Evolutionary conservation across 2,113 vertebrate genomes (phyloP), one percentile per base, ranked within the genome.

Genomic region (Bubalus kerabau): DNA sequence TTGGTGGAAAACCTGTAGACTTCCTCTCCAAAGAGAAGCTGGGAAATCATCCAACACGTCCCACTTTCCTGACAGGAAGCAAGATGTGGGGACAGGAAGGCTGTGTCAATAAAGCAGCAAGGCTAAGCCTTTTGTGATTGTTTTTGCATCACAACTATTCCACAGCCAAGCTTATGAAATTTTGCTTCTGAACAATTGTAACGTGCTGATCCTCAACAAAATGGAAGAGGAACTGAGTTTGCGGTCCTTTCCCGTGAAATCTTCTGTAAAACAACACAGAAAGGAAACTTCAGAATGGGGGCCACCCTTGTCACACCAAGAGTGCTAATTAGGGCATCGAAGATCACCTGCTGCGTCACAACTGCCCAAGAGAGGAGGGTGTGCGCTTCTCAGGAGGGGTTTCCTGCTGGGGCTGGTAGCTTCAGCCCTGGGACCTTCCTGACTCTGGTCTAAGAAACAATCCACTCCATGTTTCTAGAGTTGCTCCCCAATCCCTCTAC

Each of bases 21-120:
- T 99, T 99, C 99, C 98, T 98, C 88, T 98, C 97, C 97, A 96
- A 98, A 98, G 78, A 98, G 98, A 98, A 98, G 98, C 98, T 98
- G 98, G 98, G 98, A 99, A 98, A 98, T 98, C 91, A 97, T 98
- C 98, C 98, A 98, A 98, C 95, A 98, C 11, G 89, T 98, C 98
- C 98, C 95, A 98, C 98, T 99, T 99, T 99, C 98, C 98, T 98
- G 96, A 98, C 95, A 98, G 98, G 99, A 99, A 99, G 98, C 95
- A 93, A 98, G 98, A 98, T 98, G 98, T 52, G 98, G 98, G 97
- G 98, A 98, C 98, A 98, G 98, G 98, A 99, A 99, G 92, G 64
- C 97, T 98, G 97, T 98, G 98, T 98, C 98, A 99, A 98, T 98
- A 98, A 97, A 98, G 98, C 82, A 0, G 26, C 90, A 43, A 82